A percentile compares a stretch with the other conserved stretches of the same genome.
These are phyloP conservation scores for Catostomus latipinnis DNA, from an alignment of 2,797 vertebrate species.

Conservation along the genomic window DNA sequence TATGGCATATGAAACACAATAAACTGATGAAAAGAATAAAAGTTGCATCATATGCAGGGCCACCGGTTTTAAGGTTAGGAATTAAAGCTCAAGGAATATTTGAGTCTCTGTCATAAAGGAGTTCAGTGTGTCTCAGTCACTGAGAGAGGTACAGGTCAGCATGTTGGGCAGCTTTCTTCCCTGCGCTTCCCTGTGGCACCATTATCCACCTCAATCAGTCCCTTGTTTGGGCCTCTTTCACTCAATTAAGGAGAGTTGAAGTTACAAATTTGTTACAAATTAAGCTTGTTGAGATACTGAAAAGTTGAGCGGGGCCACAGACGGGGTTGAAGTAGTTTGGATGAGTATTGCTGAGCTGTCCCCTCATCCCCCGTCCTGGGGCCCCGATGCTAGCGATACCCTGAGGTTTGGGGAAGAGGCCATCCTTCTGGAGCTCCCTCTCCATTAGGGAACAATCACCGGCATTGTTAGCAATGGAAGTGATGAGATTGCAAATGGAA, in stretches of 20 bases:
- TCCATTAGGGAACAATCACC: constrained; percentile 88
- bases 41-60: neutral
- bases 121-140: constrained; percentile 31
- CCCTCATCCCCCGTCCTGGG: constrained; percentile 67
- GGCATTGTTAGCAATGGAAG: constrained; percentile 82
- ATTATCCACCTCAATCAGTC: constrained; percentile 70
- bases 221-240: constrained; percentile 73
- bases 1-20: neutral
- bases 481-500: constrained; percentile 84
- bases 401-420: constrained; percentile 74
- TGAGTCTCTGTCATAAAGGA: constrained; percentile 18
- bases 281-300: constrained; percentile 78
- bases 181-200: constrained; percentile 44
- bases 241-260: constrained; percentile 76
- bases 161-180: constrained; percentile 3
- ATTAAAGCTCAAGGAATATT: too few species aligned
- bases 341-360: constrained; percentile 72
- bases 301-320: constrained; percentile 61
- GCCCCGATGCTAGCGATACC: constrained; percentile 85
- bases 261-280: constrained; percentile 88
- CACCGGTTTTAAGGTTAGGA: neutral
- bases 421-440: constrained; percentile 79
- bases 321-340: constrained; percentile 45
- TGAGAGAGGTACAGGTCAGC: constrained; percentile 47
- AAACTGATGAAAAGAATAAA: neutral